A percentile compares a stretch with the other conserved stretches of the same genome.
Conservation (phyloP, 2,113 vertebrate genomes). For the Callaeas wilsoni region DNA sequence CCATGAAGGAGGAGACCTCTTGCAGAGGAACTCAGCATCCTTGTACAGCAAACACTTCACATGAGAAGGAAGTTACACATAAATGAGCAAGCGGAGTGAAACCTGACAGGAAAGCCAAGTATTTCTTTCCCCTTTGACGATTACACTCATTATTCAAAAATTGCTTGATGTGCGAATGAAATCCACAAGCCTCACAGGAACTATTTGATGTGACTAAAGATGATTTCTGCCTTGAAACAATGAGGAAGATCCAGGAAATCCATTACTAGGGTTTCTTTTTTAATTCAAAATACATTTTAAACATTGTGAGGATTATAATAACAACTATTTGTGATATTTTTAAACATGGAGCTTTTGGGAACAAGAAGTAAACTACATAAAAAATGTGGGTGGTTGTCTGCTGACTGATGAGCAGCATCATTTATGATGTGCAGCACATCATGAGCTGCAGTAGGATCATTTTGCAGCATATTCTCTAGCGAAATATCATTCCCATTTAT, state of each 20-base stretch:
- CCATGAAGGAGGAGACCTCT: neutral
- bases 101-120: neutral
- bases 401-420: neutral
- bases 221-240: neutral
- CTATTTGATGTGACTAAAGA: neutral
- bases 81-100: neutral
- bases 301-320: neutral
- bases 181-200: neutral
- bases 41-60: neutral
- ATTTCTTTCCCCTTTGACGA: neutral
- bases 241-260: neutral
- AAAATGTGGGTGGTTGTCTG: neutral
- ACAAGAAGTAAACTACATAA: neutral
- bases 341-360: neutral
- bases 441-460: neutral
- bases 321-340: neutral
- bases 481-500: neutral
- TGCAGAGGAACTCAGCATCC: neutral
- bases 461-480: neutral
- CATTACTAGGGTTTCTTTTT: neutral
- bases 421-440: neutral
- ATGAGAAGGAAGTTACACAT: neutral
- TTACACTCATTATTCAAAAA: neutral
- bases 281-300: neutral
- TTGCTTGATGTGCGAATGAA: neutral